phyloP scores from a whole-genome alignment of 2,113 vertebrate species.

The Hyperoodon ampullatus region DNA sequence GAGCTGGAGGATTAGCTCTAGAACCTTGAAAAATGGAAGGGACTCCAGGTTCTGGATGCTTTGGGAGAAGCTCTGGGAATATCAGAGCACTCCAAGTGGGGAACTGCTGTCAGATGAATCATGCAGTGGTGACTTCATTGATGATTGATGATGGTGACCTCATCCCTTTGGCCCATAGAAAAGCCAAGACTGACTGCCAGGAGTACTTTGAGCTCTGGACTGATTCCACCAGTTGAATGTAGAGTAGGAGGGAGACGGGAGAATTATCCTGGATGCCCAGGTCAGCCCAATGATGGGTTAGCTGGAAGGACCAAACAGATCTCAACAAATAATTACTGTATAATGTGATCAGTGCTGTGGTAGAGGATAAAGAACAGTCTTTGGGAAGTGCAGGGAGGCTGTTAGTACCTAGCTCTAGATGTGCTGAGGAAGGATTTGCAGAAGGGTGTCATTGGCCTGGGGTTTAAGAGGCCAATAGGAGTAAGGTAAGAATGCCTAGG shows the following conservation, averaged over 20 bases:
- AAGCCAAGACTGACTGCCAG: constrained; percentile 64
- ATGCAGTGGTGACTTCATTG: constrained; percentile 71
- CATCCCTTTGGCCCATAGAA: constrained; percentile 68
- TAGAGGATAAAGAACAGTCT: constrained; percentile 8
- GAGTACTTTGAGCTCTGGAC: constrained; percentile 40
- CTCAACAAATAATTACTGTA: constrained; percentile 8
- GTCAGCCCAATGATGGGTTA: background rate
- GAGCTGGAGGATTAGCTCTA: background rate
- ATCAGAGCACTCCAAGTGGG: constrained; percentile 18
- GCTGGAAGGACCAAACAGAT: background rate
- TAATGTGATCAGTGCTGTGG: background rate
- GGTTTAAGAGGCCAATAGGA: background rate
- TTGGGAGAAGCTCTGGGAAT: constrained; percentile 49
- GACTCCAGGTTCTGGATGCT: background rate
- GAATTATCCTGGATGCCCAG: background rate
- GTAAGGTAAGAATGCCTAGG: background rate
- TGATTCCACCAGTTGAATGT: background rate
- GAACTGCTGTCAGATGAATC: constrained; percentile 62
- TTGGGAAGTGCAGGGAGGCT: background rate
- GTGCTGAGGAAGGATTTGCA: background rate
- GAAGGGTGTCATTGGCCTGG: background rate
- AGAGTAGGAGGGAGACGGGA: no score
- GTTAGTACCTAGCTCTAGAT: background rate
- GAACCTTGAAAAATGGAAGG: background rate
- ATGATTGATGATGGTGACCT: constrained; percentile 62